Base-by-base conservation (phyloP, 2,888 invertebrate species). In the Polyploca ridens region DNA sequence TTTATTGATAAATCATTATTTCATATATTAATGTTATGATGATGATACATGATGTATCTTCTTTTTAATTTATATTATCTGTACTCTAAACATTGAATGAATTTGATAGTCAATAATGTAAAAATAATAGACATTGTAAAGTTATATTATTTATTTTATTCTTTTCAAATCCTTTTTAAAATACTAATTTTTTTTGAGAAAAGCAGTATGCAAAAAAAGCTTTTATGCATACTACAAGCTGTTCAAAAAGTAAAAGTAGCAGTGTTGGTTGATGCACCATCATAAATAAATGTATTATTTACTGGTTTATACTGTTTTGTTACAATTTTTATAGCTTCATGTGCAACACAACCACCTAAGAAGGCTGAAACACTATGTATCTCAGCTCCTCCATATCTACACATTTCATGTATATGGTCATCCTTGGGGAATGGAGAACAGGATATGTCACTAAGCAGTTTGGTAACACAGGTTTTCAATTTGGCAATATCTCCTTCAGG, bases 261-360 rank as follows among this genome's bases (percentile, higher is more conserved):
- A 64, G 98, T 97, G 74, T 97, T 97, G 64, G 98, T 97, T 68
- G 97, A 97, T 76, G 98, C 97, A 62, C 97, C 99, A 94, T 99
- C 99, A 91, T 98, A 99, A 75, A 99, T 96, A 88, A 98, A 98
- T 0, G 98, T 98, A 90, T 99, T 99, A 90, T 99, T 97, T 65
- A 99, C 95, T 49, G 99, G 99, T 82, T 98, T 97, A 90, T 99
- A 99, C 93, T 99, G 99, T 82, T 96, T 96, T 3, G 99, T 99
- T 64, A 99, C 95, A 66, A 99, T 94, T 94, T 99, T 99, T 72
- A 99, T 98, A 5, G 97, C 96, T 94, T 99, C 99, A 84, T 99
- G 99, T 8, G 99, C 99, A 35, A 97, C 97, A 85, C 98, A 97
- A 5, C 99, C 99, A 70, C 96, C 97, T 73, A 99, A 94, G 85